Base-by-base conservation (phyloP, 2,888 invertebrate species). In the Drosophila anomelani region DNA sequence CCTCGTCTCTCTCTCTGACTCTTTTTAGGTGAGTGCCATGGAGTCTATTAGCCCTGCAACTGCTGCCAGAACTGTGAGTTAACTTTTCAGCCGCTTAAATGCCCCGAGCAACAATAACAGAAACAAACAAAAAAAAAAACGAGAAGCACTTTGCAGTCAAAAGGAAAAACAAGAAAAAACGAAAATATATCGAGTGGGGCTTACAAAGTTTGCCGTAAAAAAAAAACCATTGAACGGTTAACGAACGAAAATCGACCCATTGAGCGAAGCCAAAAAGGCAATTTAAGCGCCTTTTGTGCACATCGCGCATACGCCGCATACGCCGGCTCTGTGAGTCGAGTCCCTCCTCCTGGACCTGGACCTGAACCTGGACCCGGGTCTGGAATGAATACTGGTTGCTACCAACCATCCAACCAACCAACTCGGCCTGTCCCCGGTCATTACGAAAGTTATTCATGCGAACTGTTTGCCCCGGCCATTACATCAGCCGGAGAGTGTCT, bases 391-490 rank as follows among this genome's bases (percentile, higher is more conserved):
- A 39, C 67, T 47, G 47, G 46, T 43, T 36, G 41, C 41, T 26
- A 20, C 34, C 34, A 26, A 15, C 46, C 46, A 15, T 1, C 26
- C 46, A 38, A n/a, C 38, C 39, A 9, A 8, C 20, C 51, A 51
- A 34, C 32, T 41, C 20, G 36, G 66, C 51, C 69, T 61, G 64
- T 81, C 74, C 64, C 72, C 72, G 68, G 71, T 86, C 82, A 86
- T 81, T 85, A 81, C 81, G 63, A 80, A 61, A 81, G 81, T 83
- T 85, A 84, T 86, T 84, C 86, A 86, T 80, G 80, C 86, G 84
- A 85, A 87, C 78, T 87, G 82, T 78, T 79, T 78, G 71, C 63
- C 64, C 75, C 71, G 83, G 59, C 83, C 79, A 83, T 83, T 83
- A 83, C 85, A 79, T 85, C 83, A 83, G 80, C 67, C 53, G 55